Evolutionary conservation across 2,113 vertebrate species (phyloP).

Genomic region (Nesoenas mayeri): DNA sequence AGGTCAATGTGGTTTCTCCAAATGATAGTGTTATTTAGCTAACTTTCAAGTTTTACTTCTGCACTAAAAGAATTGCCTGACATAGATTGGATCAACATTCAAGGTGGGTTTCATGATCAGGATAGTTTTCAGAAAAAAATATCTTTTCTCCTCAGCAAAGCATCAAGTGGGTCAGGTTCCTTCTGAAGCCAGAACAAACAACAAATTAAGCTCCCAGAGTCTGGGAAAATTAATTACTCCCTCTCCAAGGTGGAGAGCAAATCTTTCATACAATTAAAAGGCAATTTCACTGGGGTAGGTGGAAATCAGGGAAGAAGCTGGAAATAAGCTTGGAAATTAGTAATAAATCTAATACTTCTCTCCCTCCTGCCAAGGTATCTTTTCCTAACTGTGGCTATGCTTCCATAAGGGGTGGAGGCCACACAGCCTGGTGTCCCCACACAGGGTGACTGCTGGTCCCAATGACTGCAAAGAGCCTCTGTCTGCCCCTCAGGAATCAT

Average conservation of each 20-base stretch:
- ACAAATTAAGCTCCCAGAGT: background rate
- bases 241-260: background rate
- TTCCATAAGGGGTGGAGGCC: background rate
- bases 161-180: background rate
- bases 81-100: background rate
- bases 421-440: background rate
- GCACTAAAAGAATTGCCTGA: background rate
- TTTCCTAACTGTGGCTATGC: background rate
- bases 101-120: background rate
- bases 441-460: background rate
- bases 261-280: background rate
- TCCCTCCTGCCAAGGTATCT: background rate
- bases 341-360: background rate
- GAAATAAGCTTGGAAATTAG: background rate
- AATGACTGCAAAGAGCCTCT: background rate
- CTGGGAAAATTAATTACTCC: constrained; percentile 1
- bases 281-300: background rate
- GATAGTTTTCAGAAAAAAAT: constrained; percentile 15
- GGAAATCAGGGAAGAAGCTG: background rate
- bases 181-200: constrained; percentile 32
- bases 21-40: background rate
- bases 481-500: too few species aligned
- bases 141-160: background rate
- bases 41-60: background rate
- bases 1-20: background rate